Conservation (phyloP, 2,113 vertebrate species). For the Zosterops borbonicus region DNA sequence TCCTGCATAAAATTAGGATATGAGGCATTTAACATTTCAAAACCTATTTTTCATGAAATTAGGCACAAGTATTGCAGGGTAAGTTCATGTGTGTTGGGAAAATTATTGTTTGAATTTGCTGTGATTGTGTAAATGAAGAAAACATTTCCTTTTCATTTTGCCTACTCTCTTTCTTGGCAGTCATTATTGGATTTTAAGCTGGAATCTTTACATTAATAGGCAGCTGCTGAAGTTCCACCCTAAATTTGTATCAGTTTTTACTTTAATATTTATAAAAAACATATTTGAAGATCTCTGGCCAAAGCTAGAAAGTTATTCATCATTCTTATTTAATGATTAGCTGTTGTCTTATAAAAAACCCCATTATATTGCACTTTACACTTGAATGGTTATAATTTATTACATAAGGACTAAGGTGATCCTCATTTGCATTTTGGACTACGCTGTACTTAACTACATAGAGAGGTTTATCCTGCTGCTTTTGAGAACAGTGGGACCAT, state of each 20-base stretch:
- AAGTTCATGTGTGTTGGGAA: not conserved
- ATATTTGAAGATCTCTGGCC: not conserved
- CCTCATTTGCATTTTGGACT: not conserved
- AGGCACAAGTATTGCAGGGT: not conserved
- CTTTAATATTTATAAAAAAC: not conserved
- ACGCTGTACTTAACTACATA: not conserved
- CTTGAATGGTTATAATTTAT: not conserved
- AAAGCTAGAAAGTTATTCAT: not conserved
- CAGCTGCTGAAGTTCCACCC: not conserved
- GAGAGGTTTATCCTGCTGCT: not conserved
- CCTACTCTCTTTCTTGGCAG: not conserved
- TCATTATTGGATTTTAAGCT: conserved; percentile 12
- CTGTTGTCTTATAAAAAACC: not conserved
- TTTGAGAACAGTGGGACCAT: not conserved
- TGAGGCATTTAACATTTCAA: conserved; percentile 9
- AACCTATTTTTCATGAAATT: not conserved
- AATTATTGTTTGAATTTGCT: not conserved
- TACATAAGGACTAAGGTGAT: not conserved
- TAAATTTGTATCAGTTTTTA: not conserved
- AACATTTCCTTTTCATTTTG: not conserved
- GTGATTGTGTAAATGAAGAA: not conserved
- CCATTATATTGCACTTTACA: not conserved
- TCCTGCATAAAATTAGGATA: conserved; percentile 19
- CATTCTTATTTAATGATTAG: not conserved
- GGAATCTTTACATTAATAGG: not conserved